Evolutionary conservation across 1,140 invertebrate species (phyloP).

Genomic region (Penaeus chinensis): DNA sequence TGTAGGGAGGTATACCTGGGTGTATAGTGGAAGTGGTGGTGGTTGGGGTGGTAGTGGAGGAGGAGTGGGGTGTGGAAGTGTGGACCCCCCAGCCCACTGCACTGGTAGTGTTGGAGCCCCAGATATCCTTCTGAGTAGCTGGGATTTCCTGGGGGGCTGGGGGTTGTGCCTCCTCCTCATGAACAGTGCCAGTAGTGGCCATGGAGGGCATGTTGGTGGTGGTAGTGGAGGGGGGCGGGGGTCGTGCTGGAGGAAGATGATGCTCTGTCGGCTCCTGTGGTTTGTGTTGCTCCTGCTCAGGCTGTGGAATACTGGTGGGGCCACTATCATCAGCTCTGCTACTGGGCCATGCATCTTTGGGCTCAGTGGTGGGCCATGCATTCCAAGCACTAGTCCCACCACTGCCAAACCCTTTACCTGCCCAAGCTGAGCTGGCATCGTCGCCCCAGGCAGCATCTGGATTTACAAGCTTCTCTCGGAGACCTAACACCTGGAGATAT

Average conservation of each 20-base stretch:
- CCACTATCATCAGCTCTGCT: conserved; percentile 51
- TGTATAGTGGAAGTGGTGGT: conserved; percentile 50
- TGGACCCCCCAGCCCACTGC: conserved; percentile 55
- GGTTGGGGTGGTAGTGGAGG: conserved; percentile 43
- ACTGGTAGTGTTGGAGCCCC: conserved; percentile 38
- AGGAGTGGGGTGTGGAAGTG: conserved; percentile 37
- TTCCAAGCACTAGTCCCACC: conserved; percentile 49
- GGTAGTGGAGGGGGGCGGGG: conserved; percentile 44
- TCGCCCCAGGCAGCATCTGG: conserved; percentile 66
- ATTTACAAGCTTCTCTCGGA: conserved; percentile 63
- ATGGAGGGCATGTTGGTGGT: conserved; percentile 42
- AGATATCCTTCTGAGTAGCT: conserved; percentile 28
- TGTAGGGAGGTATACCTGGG: conserved; percentile 44
- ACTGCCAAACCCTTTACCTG: conserved; percentile 57
- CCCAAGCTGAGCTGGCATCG: conserved; percentile 44
- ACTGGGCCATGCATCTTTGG: conserved; percentile 58
- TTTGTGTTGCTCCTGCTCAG: conserved; percentile 36
- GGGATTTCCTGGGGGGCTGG: conserved; percentile 35
- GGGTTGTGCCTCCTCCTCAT: conserved; percentile 50
- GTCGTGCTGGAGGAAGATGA: conserved; percentile 38
- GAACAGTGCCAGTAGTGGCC: conserved; percentile 34
- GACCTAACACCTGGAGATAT: conserved; percentile 54
- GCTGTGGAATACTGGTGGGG: conserved; percentile 47
- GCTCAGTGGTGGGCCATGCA: conserved; percentile 46
- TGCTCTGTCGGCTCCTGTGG: conserved; percentile 25